Evolutionary conservation across 2,113 vertebrate genomes (phyloP).

Genomic region (Ahaetulla prasina): DNA sequence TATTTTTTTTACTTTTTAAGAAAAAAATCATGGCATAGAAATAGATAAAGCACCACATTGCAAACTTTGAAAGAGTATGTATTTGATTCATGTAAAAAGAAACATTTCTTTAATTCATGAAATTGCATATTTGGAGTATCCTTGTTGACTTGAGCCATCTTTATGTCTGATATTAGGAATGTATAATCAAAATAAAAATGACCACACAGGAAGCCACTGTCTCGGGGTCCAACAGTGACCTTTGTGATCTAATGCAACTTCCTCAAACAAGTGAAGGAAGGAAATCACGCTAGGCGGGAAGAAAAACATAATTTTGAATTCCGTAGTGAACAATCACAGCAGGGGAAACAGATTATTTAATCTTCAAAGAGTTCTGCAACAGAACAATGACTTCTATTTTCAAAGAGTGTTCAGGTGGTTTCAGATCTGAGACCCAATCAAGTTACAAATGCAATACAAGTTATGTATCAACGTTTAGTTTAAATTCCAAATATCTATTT

Average conservation of each 20-base stretch:
- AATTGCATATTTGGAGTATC: background rate
- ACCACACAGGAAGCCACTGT: constrained; percentile 7
- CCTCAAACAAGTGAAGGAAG: background rate
- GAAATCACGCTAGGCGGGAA: background rate
- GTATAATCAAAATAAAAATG: background rate
- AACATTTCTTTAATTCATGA: background rate
- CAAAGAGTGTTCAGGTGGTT: background rate
- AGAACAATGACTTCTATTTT: background rate
- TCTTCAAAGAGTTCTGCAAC: background rate
- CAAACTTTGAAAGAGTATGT: background rate
- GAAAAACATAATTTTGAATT: background rate
- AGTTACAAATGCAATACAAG: background rate
- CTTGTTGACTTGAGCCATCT: background rate
- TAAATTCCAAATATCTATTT: background rate
- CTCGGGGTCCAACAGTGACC: background rate
- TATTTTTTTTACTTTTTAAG: background rate
- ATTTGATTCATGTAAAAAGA: background rate
- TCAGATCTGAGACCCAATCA: background rate
- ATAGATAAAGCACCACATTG: background rate
- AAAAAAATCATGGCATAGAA: background rate
- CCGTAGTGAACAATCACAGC: background rate
- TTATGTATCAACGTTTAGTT: background rate
- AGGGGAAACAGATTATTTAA: background rate
- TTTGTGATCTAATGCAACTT: background rate
- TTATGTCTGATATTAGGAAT: background rate